A percentile compares a stretch with the other conserved stretches of the same genome.
phyloP scores from a whole-genome alignment of 2,888 invertebrate species.

The Aleiodes leptofemur region DNA sequence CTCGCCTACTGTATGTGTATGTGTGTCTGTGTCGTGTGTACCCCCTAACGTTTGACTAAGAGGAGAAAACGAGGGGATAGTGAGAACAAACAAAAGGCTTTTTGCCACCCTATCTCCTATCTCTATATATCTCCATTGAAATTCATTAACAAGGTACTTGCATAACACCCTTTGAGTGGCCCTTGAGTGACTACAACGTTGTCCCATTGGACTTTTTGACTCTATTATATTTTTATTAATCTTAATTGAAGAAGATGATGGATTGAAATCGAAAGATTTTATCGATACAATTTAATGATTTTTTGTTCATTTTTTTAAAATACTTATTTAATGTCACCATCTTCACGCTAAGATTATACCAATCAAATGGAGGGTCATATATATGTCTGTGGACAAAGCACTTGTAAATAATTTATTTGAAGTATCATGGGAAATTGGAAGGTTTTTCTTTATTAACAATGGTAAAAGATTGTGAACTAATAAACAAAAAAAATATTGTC shows the following conservation, averaged over 20 bases:
- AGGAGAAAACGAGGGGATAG: slow-evolving; percentile 54
- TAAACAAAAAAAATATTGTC: no score
- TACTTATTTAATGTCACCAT: no score
- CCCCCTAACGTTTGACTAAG: slow-evolving; percentile 61
- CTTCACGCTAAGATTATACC: no score
- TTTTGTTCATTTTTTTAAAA: no score
- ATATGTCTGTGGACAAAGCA: no score
- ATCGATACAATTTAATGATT: no score
- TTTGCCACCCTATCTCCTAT: slow-evolving; percentile 22
- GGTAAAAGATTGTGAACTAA: no score
- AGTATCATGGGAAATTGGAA: no score
- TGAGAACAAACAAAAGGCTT: slow-evolving; percentile 63
- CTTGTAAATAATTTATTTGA: no score
- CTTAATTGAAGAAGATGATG: neutral
- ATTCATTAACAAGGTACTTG: slow-evolving; percentile 61
- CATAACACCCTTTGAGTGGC: slow-evolving; percentile 26
- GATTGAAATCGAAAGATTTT: neutral
- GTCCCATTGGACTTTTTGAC: slow-evolving; percentile 25
- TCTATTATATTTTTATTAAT: slow-evolving; percentile 20
- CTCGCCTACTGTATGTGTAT: slow-evolving; percentile 34
- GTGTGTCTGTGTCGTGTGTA: slow-evolving; percentile 17
- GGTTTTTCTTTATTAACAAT: no score
- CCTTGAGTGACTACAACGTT: slow-evolving; percentile 11
- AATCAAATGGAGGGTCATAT: no score
- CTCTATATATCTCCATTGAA: slow-evolving; percentile 58